phyloP scores from a whole-genome alignment of 2,797 vertebrate species.

The Paratrypauchen microcephalus region DNA sequence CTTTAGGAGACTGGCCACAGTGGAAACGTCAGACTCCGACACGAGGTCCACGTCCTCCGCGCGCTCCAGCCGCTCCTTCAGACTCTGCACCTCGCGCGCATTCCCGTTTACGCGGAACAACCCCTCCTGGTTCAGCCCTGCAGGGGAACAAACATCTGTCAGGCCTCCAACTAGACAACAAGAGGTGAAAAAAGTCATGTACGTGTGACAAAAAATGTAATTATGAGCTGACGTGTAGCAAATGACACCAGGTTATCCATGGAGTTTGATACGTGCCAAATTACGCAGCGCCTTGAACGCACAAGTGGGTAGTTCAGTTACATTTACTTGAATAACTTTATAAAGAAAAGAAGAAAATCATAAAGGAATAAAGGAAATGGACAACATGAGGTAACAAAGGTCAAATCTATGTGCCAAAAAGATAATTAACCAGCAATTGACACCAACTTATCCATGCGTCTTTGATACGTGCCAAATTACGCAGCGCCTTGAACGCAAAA shows the following conservation, averaged over 20 bases:
- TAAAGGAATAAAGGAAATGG: too few relatives aligned
- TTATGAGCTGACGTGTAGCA: not conserved
- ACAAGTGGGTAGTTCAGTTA: too few relatives aligned
- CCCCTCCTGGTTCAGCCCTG: conserved; percentile 89
- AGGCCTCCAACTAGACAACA: not conserved
- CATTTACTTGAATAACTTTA: too few relatives aligned
- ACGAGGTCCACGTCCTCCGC: conserved; percentile 78
- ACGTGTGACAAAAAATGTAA: not conserved
- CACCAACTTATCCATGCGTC: too few relatives aligned
- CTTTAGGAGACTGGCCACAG: conserved; percentile 90
- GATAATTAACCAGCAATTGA: too few relatives aligned
- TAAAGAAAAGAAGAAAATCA: too few relatives aligned
- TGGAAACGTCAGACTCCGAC: conserved; percentile 77
- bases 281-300: too few relatives aligned
- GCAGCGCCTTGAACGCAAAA: too few relatives aligned
- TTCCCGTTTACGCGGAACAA: conserved; percentile 92
- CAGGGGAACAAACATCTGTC: conserved; percentile 11
- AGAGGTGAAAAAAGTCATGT: not conserved
- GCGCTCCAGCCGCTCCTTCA: conserved; percentile 82
- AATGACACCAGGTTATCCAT: not conserved
- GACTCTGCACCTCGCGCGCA: conserved; percentile 80
- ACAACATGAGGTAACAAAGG: too few relatives aligned
- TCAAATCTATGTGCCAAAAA: too few relatives aligned
- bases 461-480: too few relatives aligned
- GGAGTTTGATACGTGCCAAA: not conserved